Evolutionary conservation across 1,140 invertebrate genomes (phyloP).

Genomic region (Euwallacea similis): DNA sequence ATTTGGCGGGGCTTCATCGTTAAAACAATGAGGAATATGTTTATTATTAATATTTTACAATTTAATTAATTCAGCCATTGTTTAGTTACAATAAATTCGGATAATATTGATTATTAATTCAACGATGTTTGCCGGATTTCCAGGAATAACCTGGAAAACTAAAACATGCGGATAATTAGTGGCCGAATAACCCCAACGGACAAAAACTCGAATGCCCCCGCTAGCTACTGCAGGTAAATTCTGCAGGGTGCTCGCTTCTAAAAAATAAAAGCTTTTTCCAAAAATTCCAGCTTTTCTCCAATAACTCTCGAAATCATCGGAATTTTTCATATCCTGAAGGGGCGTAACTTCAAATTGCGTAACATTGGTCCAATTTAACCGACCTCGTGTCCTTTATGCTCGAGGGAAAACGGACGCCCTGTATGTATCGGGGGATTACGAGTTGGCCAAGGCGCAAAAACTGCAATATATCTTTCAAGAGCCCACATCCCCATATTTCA

Average conservation of each 20-base stretch:
- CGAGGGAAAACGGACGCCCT: neutral
- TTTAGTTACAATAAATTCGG: neutral
- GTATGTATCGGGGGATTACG: conserved; percentile 4
- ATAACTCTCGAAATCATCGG: too few relatives aligned
- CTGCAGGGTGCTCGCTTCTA: too few relatives aligned
- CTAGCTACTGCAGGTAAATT: too few relatives aligned
- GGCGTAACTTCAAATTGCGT: too few relatives aligned
- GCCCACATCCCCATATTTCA: conserved; percentile 18
- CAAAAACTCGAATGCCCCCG: too few relatives aligned
- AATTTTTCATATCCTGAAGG: too few relatives aligned
- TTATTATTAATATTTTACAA: conserved; percentile 4
- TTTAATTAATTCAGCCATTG: neutral
- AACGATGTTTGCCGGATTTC: too few relatives aligned
- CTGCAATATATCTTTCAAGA: conserved; percentile 16
- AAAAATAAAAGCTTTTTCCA: too few relatives aligned
- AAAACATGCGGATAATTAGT: too few relatives aligned
- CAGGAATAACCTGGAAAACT: too few relatives aligned
- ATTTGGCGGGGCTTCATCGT: neutral
- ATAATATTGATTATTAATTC: neutral
- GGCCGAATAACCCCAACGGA: too few relatives aligned
- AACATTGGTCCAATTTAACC: neutral
- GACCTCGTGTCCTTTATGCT: neutral
- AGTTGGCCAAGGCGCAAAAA: conserved; percentile 7
- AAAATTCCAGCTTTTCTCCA: too few relatives aligned
- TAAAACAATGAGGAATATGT: neutral